Percentiles rank a stretch among this genome's conserved stretches.
These are phyloP conservation scores for Neocrepidodera transversa DNA, from an alignment of 2,888 invertebrate genomes.

Conservation along the genomic window DNA sequence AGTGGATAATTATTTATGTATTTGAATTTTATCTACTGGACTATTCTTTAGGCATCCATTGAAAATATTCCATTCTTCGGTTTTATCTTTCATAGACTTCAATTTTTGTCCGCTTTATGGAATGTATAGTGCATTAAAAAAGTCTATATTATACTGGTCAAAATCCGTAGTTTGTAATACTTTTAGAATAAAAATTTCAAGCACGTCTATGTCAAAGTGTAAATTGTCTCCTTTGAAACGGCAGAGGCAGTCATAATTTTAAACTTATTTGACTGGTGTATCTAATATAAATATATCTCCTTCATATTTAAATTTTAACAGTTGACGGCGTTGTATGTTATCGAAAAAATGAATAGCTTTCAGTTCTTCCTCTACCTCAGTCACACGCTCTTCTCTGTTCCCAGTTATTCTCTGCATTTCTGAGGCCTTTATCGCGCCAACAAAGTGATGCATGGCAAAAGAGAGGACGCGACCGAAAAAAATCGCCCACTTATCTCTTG, in stretches of 20 bases:
- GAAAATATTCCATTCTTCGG: no score
- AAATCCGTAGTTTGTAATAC: no score
- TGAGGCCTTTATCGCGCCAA: constrained; percentile 48
- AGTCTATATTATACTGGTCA: no score
- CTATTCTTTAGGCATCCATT: no score
- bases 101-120: no score
- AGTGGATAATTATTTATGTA: no score
- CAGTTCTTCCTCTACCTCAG: constrained; percentile 34
- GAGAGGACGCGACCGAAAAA: constrained; percentile 44
- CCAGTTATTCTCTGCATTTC: constrained; percentile 26
- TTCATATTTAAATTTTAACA: constrained; percentile 43
- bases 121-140: no score
- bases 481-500: constrained; percentile 49
- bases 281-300: constrained; percentile 42
- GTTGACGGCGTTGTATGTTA: constrained; percentile 44
- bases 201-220: no score
- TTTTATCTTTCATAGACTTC: no score
- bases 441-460: constrained; percentile 47
- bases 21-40: no score
- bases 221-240: no score
- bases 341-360: constrained; percentile 44
- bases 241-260: constrained; percentile 30
- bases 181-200: no score
- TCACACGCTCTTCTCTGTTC: constrained; percentile 33
- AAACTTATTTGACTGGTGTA: constrained; percentile 38